A percentile compares a stretch with the other conserved stretches of the same genome.
Conservation (phyloP, 2,888 invertebrate genomes). For the Eremobia ochroleuca region DNA sequence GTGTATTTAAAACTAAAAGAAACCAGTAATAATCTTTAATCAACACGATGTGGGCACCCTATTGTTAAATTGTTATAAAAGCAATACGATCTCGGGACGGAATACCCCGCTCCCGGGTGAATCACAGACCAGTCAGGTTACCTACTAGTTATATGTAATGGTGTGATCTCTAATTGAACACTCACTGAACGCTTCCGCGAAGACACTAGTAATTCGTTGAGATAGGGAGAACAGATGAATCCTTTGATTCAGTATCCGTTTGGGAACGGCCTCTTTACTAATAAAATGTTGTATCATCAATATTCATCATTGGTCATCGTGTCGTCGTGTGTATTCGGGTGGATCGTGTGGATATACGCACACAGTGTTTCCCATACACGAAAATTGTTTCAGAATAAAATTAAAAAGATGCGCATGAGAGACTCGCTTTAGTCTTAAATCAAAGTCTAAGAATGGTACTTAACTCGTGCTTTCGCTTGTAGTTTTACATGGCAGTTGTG, state of each 20-base stretch:
- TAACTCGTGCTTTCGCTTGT: too few relatives aligned
- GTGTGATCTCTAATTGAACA: conserved; percentile 10
- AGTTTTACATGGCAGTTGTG: background rate
- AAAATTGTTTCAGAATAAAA: background rate
- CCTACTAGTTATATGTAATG: background rate
- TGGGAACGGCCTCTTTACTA: background rate
- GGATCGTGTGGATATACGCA: background rate
- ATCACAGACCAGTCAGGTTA: background rate
- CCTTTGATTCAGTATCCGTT: background rate
- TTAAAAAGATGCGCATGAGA: background rate
- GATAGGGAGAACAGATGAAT: background rate
- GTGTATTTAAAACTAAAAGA: background rate
- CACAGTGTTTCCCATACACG: background rate
- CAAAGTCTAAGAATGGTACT: background rate
- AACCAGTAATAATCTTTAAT: background rate
- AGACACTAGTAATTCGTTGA: background rate
- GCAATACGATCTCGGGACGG: background rate
- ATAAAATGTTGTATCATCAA: conserved; percentile 17
- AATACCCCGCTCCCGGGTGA: conserved; percentile 16
- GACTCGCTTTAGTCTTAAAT: background rate
- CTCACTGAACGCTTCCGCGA: conserved; percentile 32
- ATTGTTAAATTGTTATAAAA: background rate
- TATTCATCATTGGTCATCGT: background rate
- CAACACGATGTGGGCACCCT: conserved; percentile 7
- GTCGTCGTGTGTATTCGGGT: background rate